Percentiles rank a stretch among this genome's conserved stretches.
phyloP scores from a whole-genome alignment of 2,113 vertebrate genomes.

The Channa argus region DNA sequence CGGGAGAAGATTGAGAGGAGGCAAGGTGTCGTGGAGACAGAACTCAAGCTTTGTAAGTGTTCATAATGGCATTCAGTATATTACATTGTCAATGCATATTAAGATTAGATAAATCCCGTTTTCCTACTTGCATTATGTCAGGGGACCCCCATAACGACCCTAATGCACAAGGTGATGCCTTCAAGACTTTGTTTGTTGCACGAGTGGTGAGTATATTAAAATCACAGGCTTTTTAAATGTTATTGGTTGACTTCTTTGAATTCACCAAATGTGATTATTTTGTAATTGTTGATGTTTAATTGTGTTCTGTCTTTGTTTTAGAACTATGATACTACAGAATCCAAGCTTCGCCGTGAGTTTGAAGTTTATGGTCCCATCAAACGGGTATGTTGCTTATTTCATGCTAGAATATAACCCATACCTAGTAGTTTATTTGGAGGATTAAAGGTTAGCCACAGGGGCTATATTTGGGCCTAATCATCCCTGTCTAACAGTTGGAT shows the following conservation, averaged over 20 bases:
- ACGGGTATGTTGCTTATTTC: slow-evolving; percentile 81
- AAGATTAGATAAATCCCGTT: background rate
- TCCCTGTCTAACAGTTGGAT: too few relatives aligned
- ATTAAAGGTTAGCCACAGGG: too few relatives aligned
- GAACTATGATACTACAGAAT: slow-evolving; percentile 97
- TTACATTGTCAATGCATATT: background rate
- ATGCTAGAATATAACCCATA: too few relatives aligned
- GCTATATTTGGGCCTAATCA: too few relatives aligned
- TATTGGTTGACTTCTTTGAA: background rate
- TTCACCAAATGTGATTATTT: background rate
- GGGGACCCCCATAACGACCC: slow-evolving; percentile 96
- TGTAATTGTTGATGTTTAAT: background rate
- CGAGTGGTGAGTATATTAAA: slow-evolving; percentile 87
- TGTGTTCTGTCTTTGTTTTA: slow-evolving; percentile 52
- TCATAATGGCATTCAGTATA: background rate
- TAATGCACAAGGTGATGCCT: slow-evolving; percentile 95
- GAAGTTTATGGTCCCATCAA: slow-evolving; percentile 95
- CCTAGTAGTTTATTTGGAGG: too few relatives aligned
- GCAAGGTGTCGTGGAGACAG: slow-evolving; percentile 90
- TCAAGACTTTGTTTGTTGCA: slow-evolving; percentile 95
- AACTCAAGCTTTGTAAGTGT: slow-evolving; percentile 92
- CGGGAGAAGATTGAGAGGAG: slow-evolving; percentile 93
- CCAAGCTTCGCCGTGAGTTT: slow-evolving; percentile 93
- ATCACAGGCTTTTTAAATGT: background rate
- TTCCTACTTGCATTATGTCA: slow-evolving; percentile 49